These are phyloP conservation scores for Petrocephalus zakoni DNA, from an alignment of 2,113 vertebrate species.

Conservation along the genomic window DNA sequence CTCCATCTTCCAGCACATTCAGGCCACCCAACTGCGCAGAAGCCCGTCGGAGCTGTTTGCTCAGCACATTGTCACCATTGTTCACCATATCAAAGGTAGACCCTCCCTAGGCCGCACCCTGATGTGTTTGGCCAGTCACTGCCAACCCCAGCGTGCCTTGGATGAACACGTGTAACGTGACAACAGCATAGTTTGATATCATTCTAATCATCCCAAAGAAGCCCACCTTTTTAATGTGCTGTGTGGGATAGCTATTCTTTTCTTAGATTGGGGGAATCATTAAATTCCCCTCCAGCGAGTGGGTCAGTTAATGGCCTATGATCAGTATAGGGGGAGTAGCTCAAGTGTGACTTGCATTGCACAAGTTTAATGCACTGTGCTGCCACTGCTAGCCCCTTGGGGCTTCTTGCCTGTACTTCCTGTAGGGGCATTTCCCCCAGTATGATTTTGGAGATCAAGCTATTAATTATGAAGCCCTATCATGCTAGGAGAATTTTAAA, in stretches of 20 bases:
- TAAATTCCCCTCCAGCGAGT: not conserved
- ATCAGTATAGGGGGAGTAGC: not conserved
- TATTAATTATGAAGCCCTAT: not conserved
- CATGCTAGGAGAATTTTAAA: not conserved
- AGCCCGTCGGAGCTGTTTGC: conserved; percentile 90
- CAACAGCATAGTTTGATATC: not conserved
- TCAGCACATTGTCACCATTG: conserved; percentile 92
- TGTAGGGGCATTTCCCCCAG: not conserved
- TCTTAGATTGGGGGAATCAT: not conserved
- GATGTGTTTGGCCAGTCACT: not conserved
- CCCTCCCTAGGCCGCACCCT: not conserved
- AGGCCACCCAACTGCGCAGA: conserved; percentile 72
- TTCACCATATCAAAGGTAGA: conserved; percentile 91
- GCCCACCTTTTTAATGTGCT: not conserved
- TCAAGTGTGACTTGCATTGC: not conserved
- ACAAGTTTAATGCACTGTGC: not conserved
- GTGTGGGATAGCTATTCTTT: not conserved
- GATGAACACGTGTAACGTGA: not conserved
- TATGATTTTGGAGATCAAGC: not conserved
- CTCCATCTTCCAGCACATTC: conserved; percentile 88
- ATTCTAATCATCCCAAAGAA: not conserved
- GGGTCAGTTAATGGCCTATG: not conserved
- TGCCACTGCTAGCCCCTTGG: not conserved
- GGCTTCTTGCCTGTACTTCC: not conserved
- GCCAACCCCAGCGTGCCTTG: not conserved